Evolutionary conservation across 2,113 vertebrate genomes (phyloP).

Genomic region (Cepphus grylle): DNA sequence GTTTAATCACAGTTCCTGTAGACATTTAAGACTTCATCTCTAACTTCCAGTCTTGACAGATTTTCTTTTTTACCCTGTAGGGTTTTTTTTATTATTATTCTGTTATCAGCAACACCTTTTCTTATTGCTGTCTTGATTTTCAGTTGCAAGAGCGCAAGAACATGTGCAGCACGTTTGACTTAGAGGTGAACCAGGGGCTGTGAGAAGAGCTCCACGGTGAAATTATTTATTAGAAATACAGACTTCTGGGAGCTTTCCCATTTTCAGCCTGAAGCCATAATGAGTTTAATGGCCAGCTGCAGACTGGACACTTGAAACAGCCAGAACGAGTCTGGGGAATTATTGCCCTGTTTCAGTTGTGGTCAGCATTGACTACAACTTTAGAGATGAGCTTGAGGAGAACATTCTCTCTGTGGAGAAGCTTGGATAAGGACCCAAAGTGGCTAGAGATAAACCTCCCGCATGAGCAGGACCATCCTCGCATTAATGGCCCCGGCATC

Average conservation of each 20-base stretch:
- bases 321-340: background rate
- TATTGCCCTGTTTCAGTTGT: background rate
- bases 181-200: background rate
- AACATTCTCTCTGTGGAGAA: background rate
- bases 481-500: background rate
- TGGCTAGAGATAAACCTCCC: background rate
- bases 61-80: background rate
- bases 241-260: background rate
- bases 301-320: background rate
- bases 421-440: background rate
- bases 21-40: background rate
- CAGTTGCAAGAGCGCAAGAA: background rate
- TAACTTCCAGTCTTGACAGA: background rate
- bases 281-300: background rate
- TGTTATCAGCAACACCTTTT: background rate
- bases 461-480: rapidly evolving
- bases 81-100: background rate
- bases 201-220: background rate
- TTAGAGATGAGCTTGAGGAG: background rate
- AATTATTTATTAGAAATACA: background rate
- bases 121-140: background rate
- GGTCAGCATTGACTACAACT: background rate
- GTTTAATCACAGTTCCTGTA: background rate
- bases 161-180: background rate
- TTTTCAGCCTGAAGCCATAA: background rate